Percentiles rank a stretch among this genome's conserved stretches.
Evolutionary conservation across 2,888 invertebrate genomes (phyloP).

Genomic region (Nineta flava): DNA sequence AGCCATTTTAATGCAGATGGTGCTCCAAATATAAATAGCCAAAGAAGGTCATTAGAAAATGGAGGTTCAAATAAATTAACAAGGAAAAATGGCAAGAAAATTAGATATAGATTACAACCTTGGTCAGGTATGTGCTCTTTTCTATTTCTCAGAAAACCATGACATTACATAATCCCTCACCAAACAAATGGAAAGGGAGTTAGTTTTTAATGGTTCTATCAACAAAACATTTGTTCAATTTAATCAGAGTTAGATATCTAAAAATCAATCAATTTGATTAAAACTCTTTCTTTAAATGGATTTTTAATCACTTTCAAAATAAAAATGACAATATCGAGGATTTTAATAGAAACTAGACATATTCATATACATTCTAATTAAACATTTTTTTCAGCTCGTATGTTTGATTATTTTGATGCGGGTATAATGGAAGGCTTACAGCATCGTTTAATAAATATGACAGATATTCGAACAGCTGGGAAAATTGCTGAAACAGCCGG

Average conservation of each 20-base stretch:
- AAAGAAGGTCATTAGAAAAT: conserved; percentile 52
- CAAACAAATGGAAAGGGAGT: too few species aligned
- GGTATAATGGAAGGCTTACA: conserved; percentile 86
- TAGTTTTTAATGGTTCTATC: too few species aligned
- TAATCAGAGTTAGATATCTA: too few species aligned
- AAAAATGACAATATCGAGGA: too few species aligned
- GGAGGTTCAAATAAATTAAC: conserved; percentile 63
- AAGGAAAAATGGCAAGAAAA: conserved; percentile 73
- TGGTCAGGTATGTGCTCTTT: conserved; percentile 59
- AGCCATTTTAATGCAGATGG: conserved; percentile 66
- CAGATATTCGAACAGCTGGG: conserved; percentile 41
- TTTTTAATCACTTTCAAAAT: too few species aligned
- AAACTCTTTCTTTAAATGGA: too few species aligned
- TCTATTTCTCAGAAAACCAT: neutral
- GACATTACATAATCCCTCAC: too few species aligned
- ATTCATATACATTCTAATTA: too few species aligned
- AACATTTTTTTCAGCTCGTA: conserved; percentile 51
- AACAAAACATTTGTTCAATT: too few species aligned
- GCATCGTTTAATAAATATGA: conserved; percentile 52
- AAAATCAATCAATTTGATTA: too few species aligned
- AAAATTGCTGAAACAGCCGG: conserved; percentile 44
- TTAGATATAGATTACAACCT: conserved; percentile 72
- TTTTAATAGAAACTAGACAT: too few species aligned
- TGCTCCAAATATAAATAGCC: conserved; percentile 27
- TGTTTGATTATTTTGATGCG: conserved; percentile 86